Conservation (phyloP, 2,888 invertebrate genomes). For the Clepsis dumicolana region DNA sequence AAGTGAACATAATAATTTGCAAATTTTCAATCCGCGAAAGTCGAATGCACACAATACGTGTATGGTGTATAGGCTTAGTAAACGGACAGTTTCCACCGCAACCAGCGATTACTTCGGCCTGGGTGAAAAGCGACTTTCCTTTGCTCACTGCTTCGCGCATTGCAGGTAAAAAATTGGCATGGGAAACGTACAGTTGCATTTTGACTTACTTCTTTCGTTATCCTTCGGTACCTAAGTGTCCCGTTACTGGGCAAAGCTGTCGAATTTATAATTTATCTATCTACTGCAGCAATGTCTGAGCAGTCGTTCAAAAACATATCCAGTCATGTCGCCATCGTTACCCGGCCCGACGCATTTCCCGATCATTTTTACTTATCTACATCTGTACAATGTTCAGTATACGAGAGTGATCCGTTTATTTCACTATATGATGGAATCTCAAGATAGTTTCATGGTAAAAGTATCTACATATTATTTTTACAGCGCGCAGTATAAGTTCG, state of each 20-base stretch:
- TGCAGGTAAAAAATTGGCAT: conserved; percentile 47
- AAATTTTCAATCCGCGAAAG: conserved; percentile 48
- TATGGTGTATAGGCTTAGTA: conserved; percentile 56
- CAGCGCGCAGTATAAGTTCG: conserved; percentile 46
- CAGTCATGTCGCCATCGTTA: too few relatives aligned
- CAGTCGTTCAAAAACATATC: background rate
- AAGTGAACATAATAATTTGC: background rate
- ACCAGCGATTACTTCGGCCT: conserved; percentile 64
- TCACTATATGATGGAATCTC: too few relatives aligned
- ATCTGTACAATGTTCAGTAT: too few relatives aligned
- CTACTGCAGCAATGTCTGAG: background rate
- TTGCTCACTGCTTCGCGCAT: conserved; percentile 55
- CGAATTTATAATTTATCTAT: background rate
- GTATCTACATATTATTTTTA: too few relatives aligned
- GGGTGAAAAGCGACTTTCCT: conserved; percentile 72
- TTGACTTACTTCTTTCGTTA: too few relatives aligned
- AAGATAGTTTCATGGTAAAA: too few relatives aligned
- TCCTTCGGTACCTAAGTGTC: too few relatives aligned
- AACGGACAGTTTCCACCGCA: conserved; percentile 68
- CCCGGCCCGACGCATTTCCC: conserved; percentile 1
- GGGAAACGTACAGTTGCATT: background rate
- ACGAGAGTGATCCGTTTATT: too few relatives aligned
- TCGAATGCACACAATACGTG: conserved; percentile 54
- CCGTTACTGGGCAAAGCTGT: too few relatives aligned
- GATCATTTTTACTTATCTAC: background rate